Evolutionary conservation across 2,113 vertebrate genomes (phyloP).

Genomic region (Macheiramphus alcinus): DNA sequence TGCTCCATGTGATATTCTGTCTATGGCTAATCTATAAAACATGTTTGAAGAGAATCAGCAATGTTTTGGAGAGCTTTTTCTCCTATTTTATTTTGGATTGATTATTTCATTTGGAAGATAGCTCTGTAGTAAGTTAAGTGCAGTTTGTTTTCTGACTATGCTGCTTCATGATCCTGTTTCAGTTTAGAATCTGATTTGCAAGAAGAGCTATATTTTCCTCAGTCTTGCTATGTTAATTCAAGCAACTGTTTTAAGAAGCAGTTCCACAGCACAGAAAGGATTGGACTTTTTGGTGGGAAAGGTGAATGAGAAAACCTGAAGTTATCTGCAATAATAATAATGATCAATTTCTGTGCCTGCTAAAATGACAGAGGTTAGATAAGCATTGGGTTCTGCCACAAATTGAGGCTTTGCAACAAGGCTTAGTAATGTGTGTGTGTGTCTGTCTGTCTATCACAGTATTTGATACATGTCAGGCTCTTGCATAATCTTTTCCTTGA

Average conservation of each 20-base stretch:
- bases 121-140: background rate
- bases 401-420: background rate
- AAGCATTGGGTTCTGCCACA: background rate
- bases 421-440: background rate
- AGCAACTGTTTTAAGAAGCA: background rate
- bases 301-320: background rate
- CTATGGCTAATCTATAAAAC: background rate
- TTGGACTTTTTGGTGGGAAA: background rate
- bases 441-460: background rate
- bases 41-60: background rate
- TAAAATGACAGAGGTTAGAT: background rate
- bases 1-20: background rate
- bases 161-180: background rate
- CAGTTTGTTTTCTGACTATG: background rate
- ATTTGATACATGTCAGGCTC: background rate
- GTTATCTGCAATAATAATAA: background rate
- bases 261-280: background rate
- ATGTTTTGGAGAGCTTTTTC: background rate
- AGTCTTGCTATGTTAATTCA: background rate
- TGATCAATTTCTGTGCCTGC: background rate
- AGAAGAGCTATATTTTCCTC: background rate
- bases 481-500: slow-evolving; percentile 5
- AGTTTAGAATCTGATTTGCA: background rate
- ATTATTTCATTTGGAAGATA: background rate
- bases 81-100: background rate